Conservation (phyloP, 2,113 vertebrate species). For the Anhinga anhinga region DNA sequence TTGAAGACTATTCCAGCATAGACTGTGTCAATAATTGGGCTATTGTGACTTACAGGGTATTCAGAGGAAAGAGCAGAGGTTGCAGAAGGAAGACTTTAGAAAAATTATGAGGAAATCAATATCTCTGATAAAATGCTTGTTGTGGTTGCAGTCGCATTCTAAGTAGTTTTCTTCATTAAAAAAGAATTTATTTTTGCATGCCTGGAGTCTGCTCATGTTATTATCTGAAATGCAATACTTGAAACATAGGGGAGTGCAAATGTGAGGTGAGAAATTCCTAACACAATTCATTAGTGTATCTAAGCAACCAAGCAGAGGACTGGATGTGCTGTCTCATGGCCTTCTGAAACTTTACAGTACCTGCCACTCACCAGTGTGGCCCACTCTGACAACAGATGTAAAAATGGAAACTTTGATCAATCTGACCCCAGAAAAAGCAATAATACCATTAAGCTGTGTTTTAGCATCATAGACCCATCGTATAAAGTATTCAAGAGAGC, state of each 20-base stretch:
- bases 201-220: not conserved
- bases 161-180: not conserved
- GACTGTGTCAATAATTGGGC: not conserved
- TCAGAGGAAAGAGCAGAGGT: not conserved
- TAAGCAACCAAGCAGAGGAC: constrained; percentile 20
- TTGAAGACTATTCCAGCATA: not conserved
- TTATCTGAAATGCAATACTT: not conserved
- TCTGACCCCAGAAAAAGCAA: not conserved
- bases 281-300: constrained; percentile 23
- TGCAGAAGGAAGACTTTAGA: not conserved
- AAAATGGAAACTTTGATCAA: constrained; percentile 10
- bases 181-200: not conserved
- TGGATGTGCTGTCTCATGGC: constrained; percentile 22
- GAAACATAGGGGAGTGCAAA: not conserved
- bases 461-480: not conserved
- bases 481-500: not conserved
- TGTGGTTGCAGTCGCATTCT: not conserved
- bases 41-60: not conserved
- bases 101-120: not conserved
- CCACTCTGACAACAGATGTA: not conserved
- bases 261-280: constrained; percentile 28
- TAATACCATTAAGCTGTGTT: not conserved
- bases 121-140: not conserved
- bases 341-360: constrained; percentile 42
- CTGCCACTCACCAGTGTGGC: not conserved